A percentile compares a stretch with the other conserved stretches of the same genome.
Evolutionary conservation across 2,797 vertebrate species (phyloP).

Genomic region (Cottoperca gobio): DNA sequence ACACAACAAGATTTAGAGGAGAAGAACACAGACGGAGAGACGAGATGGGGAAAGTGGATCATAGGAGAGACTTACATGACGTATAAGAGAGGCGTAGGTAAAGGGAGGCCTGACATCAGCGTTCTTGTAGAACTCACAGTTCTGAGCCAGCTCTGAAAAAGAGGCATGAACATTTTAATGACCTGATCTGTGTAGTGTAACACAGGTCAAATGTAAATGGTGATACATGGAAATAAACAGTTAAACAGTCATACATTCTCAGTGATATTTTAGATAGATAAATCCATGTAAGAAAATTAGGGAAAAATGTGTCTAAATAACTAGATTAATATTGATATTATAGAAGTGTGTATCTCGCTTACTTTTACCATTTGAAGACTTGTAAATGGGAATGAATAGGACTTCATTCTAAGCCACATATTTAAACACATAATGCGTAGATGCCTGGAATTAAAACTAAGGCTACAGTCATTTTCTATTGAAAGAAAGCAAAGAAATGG

Average conservation of each 20-base stretch:
- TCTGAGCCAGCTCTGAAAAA: slow-evolving; percentile 95
- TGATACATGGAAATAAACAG: neutral
- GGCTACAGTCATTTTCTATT: neutral
- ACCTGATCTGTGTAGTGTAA: neutral
- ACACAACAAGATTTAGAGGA: slow-evolving; percentile 33
- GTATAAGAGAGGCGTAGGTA: slow-evolving; percentile 98
- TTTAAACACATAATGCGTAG: neutral
- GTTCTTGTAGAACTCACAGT: slow-evolving; percentile 99
- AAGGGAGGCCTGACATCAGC: slow-evolving; percentile 98
- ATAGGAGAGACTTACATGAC: slow-evolving; percentile 88
- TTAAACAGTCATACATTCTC: neutral
- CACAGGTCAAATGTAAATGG: neutral
- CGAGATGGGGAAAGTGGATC: neutral
- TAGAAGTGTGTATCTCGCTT: too few relatives aligned
- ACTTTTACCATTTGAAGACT: neutral
- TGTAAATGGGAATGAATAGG: neutral
- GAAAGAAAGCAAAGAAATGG: slow-evolving; percentile 1
- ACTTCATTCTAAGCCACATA: neutral
- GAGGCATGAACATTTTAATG: neutral
- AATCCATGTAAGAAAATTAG: neutral
- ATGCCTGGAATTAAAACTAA: neutral
- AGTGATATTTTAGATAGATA: neutral
- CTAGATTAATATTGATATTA: too few relatives aligned
- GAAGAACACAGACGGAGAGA: neutral
- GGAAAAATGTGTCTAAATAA: neutral